Evolutionary conservation across 2,113 vertebrate species (phyloP), one percentile per base, ranked within the genome.

Genomic region (Desmodus rotundus): DNA sequence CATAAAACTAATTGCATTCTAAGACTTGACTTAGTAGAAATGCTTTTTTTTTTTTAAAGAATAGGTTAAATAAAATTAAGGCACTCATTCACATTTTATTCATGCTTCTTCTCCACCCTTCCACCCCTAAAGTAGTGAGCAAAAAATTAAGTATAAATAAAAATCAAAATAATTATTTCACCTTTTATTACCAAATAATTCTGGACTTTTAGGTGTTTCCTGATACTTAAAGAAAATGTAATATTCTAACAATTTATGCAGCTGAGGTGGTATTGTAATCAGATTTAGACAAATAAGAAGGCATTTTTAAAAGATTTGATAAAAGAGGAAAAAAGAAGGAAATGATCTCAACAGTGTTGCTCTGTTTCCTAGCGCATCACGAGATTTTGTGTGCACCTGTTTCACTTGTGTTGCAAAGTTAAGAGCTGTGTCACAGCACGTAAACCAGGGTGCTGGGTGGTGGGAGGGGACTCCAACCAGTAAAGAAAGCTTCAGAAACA

Each of bases 341-440:
- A 81, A 28, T 15, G 52, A 68, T 82, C 33, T 72, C 22, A 36
- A 65, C n/a, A 14, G 61, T 22, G 22, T n/a, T 95, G 93, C 84
- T 95, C 0, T 0, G n/a, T 83, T 97, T 72, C 31, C 0, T 1
- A 86, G 78, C 47, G 56, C 52, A 94, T 80, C 88, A 0, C 2
- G 72, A 78, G 63, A 87, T 86, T 96, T 88, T 61, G 45, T 82
- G 80, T 89, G 83, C 94, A 96, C 95, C 98, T 98, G 97, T 98
- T 97, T 97, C 63, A 85, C 95, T 97, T 97, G 43, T 68, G 3
- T 95, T 93, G 85, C 65, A 83, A 97, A 97, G 96, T 94, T 92
- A 94, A 95, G 87, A 96, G 93, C 94, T 24, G 45, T 12, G 41
- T 70, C 41, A 68, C 84, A 67, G 56, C 68, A 24, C 50, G 0